Percentiles rank a stretch among this genome's conserved stretches.
These are phyloP conservation scores for Lepidurus couesii DNA, from an alignment of 1,140 invertebrate genomes.

Conservation along the genomic window DNA sequence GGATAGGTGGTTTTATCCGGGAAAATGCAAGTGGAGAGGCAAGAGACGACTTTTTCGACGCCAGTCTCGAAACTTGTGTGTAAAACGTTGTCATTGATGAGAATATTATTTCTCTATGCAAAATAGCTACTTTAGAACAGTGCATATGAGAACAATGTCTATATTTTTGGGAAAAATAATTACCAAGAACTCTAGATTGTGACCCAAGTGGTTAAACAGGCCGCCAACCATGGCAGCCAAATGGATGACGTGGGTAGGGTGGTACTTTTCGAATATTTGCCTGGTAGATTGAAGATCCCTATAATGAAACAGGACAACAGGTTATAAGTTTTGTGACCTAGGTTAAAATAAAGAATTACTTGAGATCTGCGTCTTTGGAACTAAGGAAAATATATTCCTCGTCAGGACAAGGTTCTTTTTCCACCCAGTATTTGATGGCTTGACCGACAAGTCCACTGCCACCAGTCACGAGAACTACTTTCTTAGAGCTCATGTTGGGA, in stretches of 20 bases:
- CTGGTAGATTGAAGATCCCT: slow-evolving; percentile 69
- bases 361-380: slow-evolving; percentile 89
- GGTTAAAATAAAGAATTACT: slow-evolving; percentile 52
- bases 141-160: neutral
- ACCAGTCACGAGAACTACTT: slow-evolving; percentile 80
- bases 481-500: slow-evolving; percentile 37
- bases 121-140: slow-evolving; percentile 31
- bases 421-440: slow-evolving; percentile 68
- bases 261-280: slow-evolving; percentile 68
- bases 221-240: slow-evolving; percentile 96
- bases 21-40: slow-evolving; percentile 98
- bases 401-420: slow-evolving; percentile 50
- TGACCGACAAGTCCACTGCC: slow-evolving; percentile 86
- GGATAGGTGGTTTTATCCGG: slow-evolving; percentile 97
- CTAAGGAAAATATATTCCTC: slow-evolving; percentile 88
- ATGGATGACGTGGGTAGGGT: slow-evolving; percentile 96
- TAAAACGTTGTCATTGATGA: slow-evolving; percentile 95
- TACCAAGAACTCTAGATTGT: slow-evolving; percentile 96
- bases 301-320: slow-evolving; percentile 43
- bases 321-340: neutral
- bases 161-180: slow-evolving; percentile 41
- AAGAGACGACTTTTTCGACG: slow-evolving; percentile 93
- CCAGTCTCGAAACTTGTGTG: slow-evolving; percentile 66
- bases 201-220: slow-evolving; percentile 89
- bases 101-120: slow-evolving; percentile 77